These are phyloP conservation scores for Rhopalosiphum maidis DNA, from an alignment of 1,140 invertebrate genomes.

Conservation along the genomic window DNA sequence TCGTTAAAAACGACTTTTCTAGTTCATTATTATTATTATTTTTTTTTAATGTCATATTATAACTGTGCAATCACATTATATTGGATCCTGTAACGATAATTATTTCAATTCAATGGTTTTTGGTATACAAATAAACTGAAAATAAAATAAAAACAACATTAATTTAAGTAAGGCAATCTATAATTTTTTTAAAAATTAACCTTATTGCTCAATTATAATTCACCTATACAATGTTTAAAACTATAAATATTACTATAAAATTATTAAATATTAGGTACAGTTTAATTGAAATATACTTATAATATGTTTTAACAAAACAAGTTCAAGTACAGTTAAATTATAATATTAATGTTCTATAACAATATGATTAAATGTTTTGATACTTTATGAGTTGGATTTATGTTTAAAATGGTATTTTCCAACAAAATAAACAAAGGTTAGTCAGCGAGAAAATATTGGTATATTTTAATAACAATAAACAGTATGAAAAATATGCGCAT, in stretches of 20 bases:
- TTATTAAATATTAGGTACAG: background rate
- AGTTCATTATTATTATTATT: background rate
- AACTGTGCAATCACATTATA: no score
- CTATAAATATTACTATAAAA: background rate
- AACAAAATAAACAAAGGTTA: background rate
- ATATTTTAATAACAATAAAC: background rate
- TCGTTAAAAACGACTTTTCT: background rate
- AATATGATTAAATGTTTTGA: no score
- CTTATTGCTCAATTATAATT: background rate
- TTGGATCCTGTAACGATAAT: no score
- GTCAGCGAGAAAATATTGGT: background rate
- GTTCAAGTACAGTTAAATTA: no score
- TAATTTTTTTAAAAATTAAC: background rate
- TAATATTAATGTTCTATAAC: no score
- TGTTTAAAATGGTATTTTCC: no score
- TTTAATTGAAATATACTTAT: background rate
- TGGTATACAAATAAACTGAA: background rate
- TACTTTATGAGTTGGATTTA: no score
- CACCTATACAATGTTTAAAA: background rate
- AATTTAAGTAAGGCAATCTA: background rate
- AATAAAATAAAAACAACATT: background rate
- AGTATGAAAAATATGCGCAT: background rate
- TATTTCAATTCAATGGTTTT: background rate
- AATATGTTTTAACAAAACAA: no score
- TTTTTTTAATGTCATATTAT: no score